Evolutionary conservation across 2,888 invertebrate species (phyloP), one percentile per base, ranked within the genome.

Genomic region (Tribolium freemani): DNA sequence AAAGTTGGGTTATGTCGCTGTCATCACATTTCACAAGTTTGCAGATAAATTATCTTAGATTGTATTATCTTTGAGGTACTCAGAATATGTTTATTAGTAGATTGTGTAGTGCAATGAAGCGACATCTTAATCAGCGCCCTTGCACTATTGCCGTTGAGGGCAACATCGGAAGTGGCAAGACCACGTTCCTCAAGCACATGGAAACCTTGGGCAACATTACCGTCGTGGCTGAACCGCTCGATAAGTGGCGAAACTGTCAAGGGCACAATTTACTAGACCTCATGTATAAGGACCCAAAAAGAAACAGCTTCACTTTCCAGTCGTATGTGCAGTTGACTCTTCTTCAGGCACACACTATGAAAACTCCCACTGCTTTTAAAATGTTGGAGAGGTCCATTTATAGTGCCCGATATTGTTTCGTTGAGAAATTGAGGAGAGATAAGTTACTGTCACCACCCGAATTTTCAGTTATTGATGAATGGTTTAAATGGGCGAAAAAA

Each of bases 161-260:
- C 16, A 96, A 96, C 85, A 96, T 96, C 81, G 96, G 96, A 26
- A 93, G 95, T 83, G 96, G 96, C 0, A 96, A 96, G 88, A 96
- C 96, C 0, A 95, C 96, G 8, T 95, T 95, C 84, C 85, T 96
- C 11, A 91, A 94, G 82, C 91, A 94, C 87, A 95, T 96, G 83
- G 89, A 91, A 63, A 90, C 92, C 80, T 91, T 91, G 82, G 89
- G 92, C 56, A 92, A 94, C 78, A 90, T 94, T 21, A 90, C 91
- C 67, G 79, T 86, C 1, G 76, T 84, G 48, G 74, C 85, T 3
- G 96, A 96, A 84, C 96, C 96, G 3, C 93, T 96, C 1, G 92
- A 95, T 79, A 89, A 92, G 83, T 96, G 96, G 96, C 90, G 94
- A 66, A 90, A 95, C 87, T 90, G 94, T 4, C 88, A 89, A 73